phyloP scores from a whole-genome alignment of 2,888 invertebrate genomes.

The Tetheella fluctuosa region DNA sequence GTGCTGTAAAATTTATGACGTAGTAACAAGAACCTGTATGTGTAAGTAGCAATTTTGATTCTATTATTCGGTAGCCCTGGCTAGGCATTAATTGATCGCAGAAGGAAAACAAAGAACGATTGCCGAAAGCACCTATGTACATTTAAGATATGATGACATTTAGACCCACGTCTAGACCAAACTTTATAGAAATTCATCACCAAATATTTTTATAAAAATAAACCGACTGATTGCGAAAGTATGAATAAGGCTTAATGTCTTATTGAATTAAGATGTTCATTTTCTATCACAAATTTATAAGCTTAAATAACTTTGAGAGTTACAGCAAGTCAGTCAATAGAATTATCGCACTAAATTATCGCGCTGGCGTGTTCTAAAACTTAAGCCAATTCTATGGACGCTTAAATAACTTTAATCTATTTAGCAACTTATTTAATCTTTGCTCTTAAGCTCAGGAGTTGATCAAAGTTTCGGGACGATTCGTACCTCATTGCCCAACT shows the following conservation, averaged over 20 bases:
- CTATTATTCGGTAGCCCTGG: too few relatives aligned
- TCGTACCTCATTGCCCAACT: neutral
- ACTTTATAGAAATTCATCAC: too few relatives aligned
- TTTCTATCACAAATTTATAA: neutral
- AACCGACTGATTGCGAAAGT: too few relatives aligned
- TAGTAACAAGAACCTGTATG: too few relatives aligned
- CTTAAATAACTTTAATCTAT: constrained; percentile 43
- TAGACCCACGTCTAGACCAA: too few relatives aligned
- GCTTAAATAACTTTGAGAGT: neutral
- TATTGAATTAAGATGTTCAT: neutral
- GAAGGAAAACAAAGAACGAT: too few relatives aligned
- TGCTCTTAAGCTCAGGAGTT: constrained; percentile 13
- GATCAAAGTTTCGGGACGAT: constrained; percentile 26
- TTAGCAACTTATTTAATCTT: constrained; percentile 40
- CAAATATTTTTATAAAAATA: too few relatives aligned
- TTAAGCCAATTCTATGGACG: constrained; percentile 27
- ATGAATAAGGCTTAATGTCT: neutral
- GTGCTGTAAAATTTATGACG: neutral
- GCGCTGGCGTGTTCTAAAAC: constrained; percentile 13
- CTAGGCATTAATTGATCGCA: too few relatives aligned
- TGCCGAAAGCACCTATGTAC: too few relatives aligned
- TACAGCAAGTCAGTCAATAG: constrained; percentile 5
- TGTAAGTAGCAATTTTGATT: too few relatives aligned
- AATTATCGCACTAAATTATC: constrained; percentile 3
- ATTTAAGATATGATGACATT: too few relatives aligned